Percentiles rank a stretch among this genome's conserved stretches.
phyloP scores from a whole-genome alignment of 2,113 vertebrate species.

The Mus spicilegus region DNA sequence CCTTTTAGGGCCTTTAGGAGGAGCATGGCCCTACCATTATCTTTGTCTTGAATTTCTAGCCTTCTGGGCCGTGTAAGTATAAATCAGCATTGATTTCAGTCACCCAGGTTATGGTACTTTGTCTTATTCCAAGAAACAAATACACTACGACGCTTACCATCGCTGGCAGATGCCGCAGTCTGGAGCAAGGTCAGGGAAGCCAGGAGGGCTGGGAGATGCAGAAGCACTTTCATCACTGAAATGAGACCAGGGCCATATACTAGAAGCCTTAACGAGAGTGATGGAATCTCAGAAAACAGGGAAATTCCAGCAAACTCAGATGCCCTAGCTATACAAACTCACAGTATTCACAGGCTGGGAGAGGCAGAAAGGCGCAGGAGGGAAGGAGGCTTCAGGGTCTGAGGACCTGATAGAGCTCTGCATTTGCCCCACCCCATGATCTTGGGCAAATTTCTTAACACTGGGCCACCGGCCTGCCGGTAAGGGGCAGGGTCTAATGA shows the following conservation, averaged over 20 bases:
- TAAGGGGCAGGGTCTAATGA: not conserved
- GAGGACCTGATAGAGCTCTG: not conserved
- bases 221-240: constrained; percentile 64
- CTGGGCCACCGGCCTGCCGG: not conserved
- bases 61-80: not conserved
- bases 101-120: not conserved
- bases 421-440: not conserved
- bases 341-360: not conserved
- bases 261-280: not conserved
- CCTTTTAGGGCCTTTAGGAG: not conserved
- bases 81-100: not conserved
- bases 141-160: constrained; percentile 60
- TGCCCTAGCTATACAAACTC: not conserved
- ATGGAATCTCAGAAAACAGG: not conserved
- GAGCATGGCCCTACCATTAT: not conserved
- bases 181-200: constrained; percentile 54
- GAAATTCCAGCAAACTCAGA: not conserved
- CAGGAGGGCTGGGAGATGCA: constrained; percentile 52
- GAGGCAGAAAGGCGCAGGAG: not conserved
- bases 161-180: not conserved
- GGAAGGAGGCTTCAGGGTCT: not conserved
- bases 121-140: not conserved
- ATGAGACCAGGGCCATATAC: not conserved
- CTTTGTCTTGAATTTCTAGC: not conserved
- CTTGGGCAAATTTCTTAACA: not conserved